Base-by-base conservation (phyloP, 2,113 vertebrate genomes). In the Monarcha castaneiventris region DNA sequence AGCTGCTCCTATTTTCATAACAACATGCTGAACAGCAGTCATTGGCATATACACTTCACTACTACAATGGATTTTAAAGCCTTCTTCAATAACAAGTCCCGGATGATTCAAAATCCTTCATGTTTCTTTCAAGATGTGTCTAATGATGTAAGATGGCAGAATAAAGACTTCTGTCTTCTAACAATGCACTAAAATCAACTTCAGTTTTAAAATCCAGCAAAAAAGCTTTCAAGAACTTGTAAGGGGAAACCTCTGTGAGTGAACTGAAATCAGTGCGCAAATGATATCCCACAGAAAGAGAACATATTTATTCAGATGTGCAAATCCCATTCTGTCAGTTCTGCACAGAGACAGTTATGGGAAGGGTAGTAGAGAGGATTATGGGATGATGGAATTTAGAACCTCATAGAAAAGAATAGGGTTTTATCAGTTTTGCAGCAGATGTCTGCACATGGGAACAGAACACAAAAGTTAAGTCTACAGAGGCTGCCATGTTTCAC, bases 341-440 rank as follows among this genome's bases (percentile, higher is more conserved):
- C 89, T 82, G 74, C 68, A 92, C 17, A 80, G 54, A 90, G 32
- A 68, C 75, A 79, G 62, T 85, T 30, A 80, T 11, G 16, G 43
- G 25, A 55, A 91, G 77, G 41, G 27, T 26, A 78, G 35, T 19
- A 48, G 15, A 78, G 67, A 52, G 29, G 83, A 93, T 93, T 95
- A 93, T 6, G 81, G 59, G 78, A 94, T 48, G 43, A 83, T 64
- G 49, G 67, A 62, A 71, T 52, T 87, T 74, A 88, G 77, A 94
- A 93, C 11, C 69, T 78, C 37, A 20, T 3, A 33, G 44, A 69
- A 78, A 95, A 78, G 16, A 63, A 66, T 5, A 37, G 19, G 51
- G 14, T 85, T 95, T 93, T 97, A 93, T 94, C 90, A 54, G 58
- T 92, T 95, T 89, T 73, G 46, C 49, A 78, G 77, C 89, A 95